Conservation (phyloP, 2,888 invertebrate genomes). For the Anagyrus pseudococci region DNA sequence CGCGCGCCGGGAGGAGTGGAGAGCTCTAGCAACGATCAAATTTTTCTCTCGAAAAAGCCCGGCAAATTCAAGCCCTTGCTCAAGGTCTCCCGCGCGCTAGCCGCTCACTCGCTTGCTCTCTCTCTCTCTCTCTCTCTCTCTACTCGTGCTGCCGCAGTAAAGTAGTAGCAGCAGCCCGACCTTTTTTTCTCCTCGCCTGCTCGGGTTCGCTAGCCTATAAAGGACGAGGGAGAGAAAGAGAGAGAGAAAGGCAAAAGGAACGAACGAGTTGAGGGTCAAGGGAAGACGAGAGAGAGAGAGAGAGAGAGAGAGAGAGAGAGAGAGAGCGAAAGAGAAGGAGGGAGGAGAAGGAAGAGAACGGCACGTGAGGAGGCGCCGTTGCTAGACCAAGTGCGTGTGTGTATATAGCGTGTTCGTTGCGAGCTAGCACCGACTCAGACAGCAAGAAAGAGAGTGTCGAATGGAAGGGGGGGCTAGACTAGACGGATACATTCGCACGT, state of each 20-base stretch:
- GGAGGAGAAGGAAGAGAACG: conserved; percentile 40
- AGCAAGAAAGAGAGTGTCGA: no score
- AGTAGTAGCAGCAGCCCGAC: no score
- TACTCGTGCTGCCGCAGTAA: no score
- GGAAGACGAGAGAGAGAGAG: background rate
- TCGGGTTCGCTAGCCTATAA: conserved; percentile 43
- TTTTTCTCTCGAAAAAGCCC: conserved; percentile 16
- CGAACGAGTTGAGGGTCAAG: conserved; percentile 14
- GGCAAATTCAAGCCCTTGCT: conserved; percentile 28
- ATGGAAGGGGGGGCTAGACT: conserved; percentile 17
- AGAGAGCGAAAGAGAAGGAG: conserved; percentile 35
- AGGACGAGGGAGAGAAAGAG: conserved; percentile 51
- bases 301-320: background rate
- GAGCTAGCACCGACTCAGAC: no score
- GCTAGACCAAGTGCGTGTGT: no score
- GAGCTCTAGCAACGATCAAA: conserved; percentile 20
- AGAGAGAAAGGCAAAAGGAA: conserved; percentile 46
- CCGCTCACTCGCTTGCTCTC: background rate
- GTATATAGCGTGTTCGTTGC: no score
- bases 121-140: conserved; percentile 5
- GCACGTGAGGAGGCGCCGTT: no score
- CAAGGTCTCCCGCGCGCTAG: conserved; percentile 24
- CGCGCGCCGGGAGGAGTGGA: background rate
- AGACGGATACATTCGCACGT: conserved; percentile 26
- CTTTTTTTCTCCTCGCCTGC: conserved; percentile 39